A percentile compares a stretch with the other conserved stretches of the same genome.
Evolutionary conservation across 2,113 vertebrate species (phyloP).

Genomic region (Actinemys pallida): DNA sequence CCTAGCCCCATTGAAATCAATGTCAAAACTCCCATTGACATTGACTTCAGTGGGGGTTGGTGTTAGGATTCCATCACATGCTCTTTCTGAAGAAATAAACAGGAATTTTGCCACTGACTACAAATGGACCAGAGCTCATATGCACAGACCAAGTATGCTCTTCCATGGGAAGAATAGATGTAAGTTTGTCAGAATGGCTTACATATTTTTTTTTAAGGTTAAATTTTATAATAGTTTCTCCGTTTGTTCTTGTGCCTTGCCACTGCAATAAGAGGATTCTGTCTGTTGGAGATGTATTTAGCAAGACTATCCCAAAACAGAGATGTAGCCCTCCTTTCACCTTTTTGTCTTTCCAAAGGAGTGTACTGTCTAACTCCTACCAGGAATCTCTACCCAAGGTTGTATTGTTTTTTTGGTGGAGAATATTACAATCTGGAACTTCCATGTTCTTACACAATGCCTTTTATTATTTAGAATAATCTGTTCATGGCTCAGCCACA

Average conservation of each 20-base stretch:
- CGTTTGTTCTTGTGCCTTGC: neutral
- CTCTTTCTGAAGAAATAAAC: neutral
- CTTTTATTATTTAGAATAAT: neutral
- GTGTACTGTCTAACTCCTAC: accelerated
- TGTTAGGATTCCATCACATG: neutral
- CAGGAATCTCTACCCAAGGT: neutral
- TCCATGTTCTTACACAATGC: too few species aligned
- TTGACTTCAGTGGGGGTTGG: too few species aligned
- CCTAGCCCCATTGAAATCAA: neutral
- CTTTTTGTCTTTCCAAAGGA: accelerated
- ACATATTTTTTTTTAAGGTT: neutral
- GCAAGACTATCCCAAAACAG: neutral
- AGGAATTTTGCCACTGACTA: neutral
- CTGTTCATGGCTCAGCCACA: neutral
- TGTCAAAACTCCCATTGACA: neutral
- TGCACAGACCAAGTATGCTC: neutral
- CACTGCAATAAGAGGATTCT: neutral
- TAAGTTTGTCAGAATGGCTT: neutral
- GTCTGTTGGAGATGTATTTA: neutral
- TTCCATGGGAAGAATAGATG: neutral
- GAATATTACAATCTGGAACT: neutral
- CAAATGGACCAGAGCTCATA: neutral
- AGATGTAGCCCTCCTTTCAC: neutral
- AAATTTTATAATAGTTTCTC: neutral
- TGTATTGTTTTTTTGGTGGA: neutral